Conservation (phyloP, 2,113 vertebrate species). For the Nothocercus julius region DNA sequence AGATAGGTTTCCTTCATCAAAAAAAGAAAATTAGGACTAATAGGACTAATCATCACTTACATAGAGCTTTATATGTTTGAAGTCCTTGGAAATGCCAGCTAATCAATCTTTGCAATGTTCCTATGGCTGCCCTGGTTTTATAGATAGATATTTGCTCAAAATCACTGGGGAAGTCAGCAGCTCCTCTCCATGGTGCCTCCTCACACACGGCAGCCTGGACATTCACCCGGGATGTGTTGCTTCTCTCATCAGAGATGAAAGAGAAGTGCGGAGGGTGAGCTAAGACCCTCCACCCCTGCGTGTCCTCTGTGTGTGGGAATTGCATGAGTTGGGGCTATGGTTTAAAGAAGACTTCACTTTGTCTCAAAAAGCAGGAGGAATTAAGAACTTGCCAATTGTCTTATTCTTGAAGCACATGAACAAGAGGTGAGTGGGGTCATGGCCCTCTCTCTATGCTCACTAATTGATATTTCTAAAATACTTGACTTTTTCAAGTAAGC, state of each 20-base stretch:
- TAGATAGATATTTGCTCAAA: background rate
- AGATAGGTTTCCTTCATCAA: background rate
- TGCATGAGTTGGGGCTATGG: background rate
- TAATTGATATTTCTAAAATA: constrained; percentile 42
- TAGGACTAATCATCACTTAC: background rate
- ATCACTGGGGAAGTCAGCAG: background rate
- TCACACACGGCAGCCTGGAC: background rate
- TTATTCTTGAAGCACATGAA: background rate
- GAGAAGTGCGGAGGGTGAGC: background rate
- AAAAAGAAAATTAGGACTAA: background rate
- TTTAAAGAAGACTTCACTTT: background rate
- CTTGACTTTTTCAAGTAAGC: constrained; percentile 52
- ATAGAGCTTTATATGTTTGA: background rate
- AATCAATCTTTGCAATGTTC: background rate
- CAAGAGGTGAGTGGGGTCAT: constrained; percentile 23
- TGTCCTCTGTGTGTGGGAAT: background rate
- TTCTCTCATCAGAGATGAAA: background rate
- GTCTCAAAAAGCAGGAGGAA: background rate
- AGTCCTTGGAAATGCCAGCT: background rate
- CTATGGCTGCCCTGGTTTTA: background rate
- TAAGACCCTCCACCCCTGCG: background rate
- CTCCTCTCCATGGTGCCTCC: background rate
- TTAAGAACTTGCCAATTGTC: background rate
- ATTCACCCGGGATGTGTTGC: background rate
- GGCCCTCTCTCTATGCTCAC: background rate